Percentiles rank a stretch among this genome's conserved stretches.
Evolutionary conservation across 2,888 invertebrate species (phyloP).

Genomic region (Synanthedon tipuliformis): DNA sequence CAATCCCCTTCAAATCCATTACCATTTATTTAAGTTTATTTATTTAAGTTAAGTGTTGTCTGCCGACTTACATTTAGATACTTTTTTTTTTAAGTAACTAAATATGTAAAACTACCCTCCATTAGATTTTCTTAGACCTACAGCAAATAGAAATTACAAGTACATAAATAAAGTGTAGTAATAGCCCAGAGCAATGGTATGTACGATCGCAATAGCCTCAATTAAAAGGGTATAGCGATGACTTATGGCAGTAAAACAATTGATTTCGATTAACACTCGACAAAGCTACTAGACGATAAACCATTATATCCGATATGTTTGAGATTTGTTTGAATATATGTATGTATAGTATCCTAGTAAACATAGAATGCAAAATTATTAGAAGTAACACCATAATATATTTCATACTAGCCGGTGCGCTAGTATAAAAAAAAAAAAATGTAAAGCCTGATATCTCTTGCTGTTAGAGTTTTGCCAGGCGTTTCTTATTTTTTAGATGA

Average conservation of each 20-base stretch:
- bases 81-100: background rate
- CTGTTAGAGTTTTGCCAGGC: no score
- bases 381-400: no score
- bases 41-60: background rate
- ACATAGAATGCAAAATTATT: background rate
- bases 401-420: no score
- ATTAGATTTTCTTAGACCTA: slow-evolving; percentile 9
- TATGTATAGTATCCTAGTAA: background rate
- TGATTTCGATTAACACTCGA: slow-evolving; percentile 61
- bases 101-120: background rate
- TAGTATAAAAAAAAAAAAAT: no score
- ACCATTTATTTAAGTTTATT: no score
- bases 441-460: no score
- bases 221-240: slow-evolving; percentile 49
- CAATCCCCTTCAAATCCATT: no score
- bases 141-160: slow-evolving; percentile 9
- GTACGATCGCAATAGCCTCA: slow-evolving; percentile 46
- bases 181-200: slow-evolving; percentile 35
- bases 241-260: slow-evolving; percentile 60
- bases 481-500: no score
- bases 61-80: background rate
- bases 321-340: background rate
- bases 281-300: slow-evolving; percentile 55
- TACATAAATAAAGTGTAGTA: slow-evolving; percentile 14
- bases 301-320: slow-evolving; percentile 22